Percentiles rank a stretch among this genome's conserved stretches.
Evolutionary conservation across 1,140 invertebrate genomes (phyloP).

Genomic region (Drosophila sp.): DNA sequence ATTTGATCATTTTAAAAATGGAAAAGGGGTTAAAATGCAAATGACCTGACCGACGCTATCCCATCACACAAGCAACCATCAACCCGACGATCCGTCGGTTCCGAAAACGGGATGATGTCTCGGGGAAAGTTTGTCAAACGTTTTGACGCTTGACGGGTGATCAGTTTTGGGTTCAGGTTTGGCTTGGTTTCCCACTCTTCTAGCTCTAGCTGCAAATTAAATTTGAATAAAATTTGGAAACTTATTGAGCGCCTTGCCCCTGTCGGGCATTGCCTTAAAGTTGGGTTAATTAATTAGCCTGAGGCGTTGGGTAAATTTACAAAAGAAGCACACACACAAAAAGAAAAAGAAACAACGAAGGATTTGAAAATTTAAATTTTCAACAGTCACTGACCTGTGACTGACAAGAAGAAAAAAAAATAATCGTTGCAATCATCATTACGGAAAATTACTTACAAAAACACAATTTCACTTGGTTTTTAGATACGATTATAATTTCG

Average conservation of each 20-base stretch:
- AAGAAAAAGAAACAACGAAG: neutral
- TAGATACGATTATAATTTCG: too few species aligned
- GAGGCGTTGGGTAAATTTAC: conserved; percentile 24
- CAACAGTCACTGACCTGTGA: conserved; percentile 24
- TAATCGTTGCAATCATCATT: neutral
- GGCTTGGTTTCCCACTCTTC: conserved; percentile 24
- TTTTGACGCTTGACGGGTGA: conserved; percentile 66
- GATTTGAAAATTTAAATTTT: conserved; percentile 12
- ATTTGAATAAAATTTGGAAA: conserved; percentile 72
- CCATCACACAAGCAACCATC: neutral
- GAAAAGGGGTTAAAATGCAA: conserved; percentile 60
- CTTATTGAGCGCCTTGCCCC: conserved; percentile 43
- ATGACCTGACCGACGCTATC: conserved; percentile 26
- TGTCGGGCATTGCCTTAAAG: conserved; percentile 26
- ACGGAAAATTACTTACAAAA: neutral
- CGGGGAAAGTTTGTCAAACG: conserved; percentile 59
- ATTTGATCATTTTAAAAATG: conserved; percentile 19
- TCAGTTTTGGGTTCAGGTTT: conserved; percentile 44
- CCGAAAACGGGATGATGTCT: conserved; percentile 33
- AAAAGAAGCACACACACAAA: conserved; percentile 6
- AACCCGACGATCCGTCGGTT: conserved; percentile 14
- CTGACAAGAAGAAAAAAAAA: neutral
- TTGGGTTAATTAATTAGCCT: conserved; percentile 69
- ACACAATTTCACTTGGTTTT: neutral
- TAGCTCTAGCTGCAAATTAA: conserved; percentile 62